Conservation (phyloP, 2,888 invertebrate species). For the Epirrhoe tristata region DNA sequence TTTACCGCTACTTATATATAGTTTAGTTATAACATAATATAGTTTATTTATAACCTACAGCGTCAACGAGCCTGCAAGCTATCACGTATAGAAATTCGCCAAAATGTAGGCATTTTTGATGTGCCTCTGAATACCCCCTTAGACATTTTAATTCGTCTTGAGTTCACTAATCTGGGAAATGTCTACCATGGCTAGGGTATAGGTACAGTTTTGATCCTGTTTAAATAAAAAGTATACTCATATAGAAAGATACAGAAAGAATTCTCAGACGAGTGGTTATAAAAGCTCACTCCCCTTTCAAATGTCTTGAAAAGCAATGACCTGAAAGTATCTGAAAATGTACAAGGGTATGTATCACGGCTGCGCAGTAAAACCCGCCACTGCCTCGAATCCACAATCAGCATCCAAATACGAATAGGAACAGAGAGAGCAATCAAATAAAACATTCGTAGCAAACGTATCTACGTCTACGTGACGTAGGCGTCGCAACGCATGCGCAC, state of each 20-base stretch:
- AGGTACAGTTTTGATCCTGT: too few species aligned
- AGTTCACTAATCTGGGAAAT: too few species aligned
- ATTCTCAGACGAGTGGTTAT: background rate
- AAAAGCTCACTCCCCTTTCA: constrained; percentile 3
- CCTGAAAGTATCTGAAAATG: constrained; percentile 4
- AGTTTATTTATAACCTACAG: too few species aligned
- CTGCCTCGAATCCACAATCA: constrained; percentile 73
- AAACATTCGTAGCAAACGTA: constrained; percentile 81
- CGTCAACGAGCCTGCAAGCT: too few species aligned
- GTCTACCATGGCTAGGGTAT: too few species aligned
- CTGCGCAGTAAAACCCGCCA: constrained; percentile 69
- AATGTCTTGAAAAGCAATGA: constrained; percentile 2
- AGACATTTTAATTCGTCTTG: too few species aligned
- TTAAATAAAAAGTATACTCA: too few species aligned
- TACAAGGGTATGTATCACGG: constrained; percentile 49
- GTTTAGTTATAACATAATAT: too few species aligned
- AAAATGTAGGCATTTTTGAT: too few species aligned
- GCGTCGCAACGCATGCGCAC: constrained; percentile 78
- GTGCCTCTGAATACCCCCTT: too few species aligned
- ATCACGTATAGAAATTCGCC: too few species aligned
- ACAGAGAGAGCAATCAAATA: constrained; percentile 80
- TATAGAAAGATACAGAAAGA: background rate
- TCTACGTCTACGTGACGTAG: constrained; percentile 83
- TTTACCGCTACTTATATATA: too few species aligned
- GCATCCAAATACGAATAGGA: constrained; percentile 79